Conservation (phyloP, 2,113 vertebrate species). For the Thymallus thymallus region DNA sequence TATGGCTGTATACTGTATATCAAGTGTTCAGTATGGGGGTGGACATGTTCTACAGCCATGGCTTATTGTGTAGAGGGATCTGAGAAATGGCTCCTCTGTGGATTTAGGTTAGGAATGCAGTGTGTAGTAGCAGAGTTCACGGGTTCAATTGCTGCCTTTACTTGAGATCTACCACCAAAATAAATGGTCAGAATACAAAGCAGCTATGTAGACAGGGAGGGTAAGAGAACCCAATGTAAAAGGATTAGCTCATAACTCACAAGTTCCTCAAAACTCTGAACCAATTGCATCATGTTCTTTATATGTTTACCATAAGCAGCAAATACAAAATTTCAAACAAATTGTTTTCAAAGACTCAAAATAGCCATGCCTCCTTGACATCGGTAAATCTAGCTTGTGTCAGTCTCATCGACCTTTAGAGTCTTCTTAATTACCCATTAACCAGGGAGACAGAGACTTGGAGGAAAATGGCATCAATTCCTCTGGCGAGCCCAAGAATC, state of each 20-base stretch:
- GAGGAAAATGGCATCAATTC: background rate
- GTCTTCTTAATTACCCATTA: conserved; percentile 63
- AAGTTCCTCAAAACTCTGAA: too few relatives aligned
- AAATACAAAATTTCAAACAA: too few relatives aligned
- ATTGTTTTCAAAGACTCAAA: background rate
- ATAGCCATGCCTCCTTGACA: background rate
- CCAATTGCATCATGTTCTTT: too few relatives aligned
- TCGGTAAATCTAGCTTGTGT: background rate
- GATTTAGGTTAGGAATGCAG: conserved; percentile 59
- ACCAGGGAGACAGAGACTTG: conserved; percentile 36
- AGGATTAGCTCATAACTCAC: too few relatives aligned
- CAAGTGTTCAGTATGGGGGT: conserved; percentile 39
- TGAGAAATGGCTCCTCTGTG: conserved; percentile 35
- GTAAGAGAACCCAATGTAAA: background rate
- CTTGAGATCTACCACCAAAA: conserved; percentile 43
- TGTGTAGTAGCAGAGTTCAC: conserved; percentile 54
- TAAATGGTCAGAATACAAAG: conserved; percentile 29
- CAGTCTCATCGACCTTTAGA: conserved; percentile 41
- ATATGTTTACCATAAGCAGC: too few relatives aligned
- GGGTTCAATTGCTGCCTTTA: conserved; percentile 36
- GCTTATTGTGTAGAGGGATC: conserved; percentile 7
- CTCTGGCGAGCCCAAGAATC: too few relatives aligned
- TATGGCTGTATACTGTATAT: conserved; percentile 33
- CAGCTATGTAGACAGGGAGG: conserved; percentile 11
- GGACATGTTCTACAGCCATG: conserved; percentile 27